These are phyloP conservation scores for Rhingia rostrata DNA, from an alignment of 2,888 invertebrate species.

Conservation along the genomic window DNA sequence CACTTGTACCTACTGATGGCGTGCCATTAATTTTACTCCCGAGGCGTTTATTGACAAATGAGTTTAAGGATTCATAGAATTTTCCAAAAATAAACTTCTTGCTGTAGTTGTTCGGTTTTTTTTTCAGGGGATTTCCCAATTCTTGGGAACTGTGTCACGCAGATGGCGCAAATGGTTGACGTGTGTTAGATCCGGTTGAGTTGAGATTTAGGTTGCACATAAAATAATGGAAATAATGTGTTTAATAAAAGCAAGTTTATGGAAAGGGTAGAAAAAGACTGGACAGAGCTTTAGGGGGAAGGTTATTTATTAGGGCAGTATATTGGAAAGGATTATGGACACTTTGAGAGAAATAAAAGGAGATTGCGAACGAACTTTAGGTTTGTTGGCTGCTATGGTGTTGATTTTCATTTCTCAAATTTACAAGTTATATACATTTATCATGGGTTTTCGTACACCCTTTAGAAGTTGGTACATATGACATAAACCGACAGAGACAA, in stretches of 20 bases:
- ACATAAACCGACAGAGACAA: too few relatives aligned
- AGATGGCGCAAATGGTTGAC: constrained; percentile 37
- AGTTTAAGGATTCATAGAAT: constrained; percentile 64
- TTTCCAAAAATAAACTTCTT: constrained; percentile 41
- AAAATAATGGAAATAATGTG: constrained; percentile 48
- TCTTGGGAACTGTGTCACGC: constrained; percentile 15
- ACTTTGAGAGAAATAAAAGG: too few relatives aligned
- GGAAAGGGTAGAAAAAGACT: not conserved
- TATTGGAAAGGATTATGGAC: too few relatives aligned
- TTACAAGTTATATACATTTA: too few relatives aligned
- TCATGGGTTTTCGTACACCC: too few relatives aligned
- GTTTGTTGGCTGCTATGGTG: too few relatives aligned
- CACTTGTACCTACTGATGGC: constrained; percentile 36
- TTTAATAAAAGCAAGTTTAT: constrained; percentile 14
- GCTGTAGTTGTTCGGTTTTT: constrained; percentile 5
- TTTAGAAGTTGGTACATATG: too few relatives aligned
- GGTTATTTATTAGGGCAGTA: too few relatives aligned
- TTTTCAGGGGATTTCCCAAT: constrained; percentile 7
- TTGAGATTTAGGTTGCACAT: constrained; percentile 10
- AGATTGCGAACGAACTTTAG: too few relatives aligned
- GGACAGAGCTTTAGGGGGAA: too few relatives aligned
- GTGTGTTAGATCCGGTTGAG: constrained; percentile 22
- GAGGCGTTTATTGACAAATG: constrained; percentile 70
- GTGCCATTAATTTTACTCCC: constrained; percentile 65
- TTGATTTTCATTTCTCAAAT: too few relatives aligned